Base-by-base conservation (phyloP, 2,888 invertebrate genomes). In the Anoplius nigerrimus region DNA sequence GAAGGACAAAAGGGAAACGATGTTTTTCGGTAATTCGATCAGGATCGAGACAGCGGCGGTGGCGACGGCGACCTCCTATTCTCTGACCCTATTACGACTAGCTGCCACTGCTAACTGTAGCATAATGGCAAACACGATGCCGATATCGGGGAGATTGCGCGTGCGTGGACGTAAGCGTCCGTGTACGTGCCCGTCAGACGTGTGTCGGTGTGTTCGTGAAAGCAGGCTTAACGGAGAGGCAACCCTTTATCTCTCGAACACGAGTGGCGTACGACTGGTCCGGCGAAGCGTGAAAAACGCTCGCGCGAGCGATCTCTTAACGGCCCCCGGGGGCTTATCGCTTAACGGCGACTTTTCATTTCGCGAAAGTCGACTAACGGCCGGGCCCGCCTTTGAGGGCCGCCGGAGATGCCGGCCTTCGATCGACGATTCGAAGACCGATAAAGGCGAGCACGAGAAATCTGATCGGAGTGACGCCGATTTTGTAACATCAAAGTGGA, bases 191-290 rank as follows among this genome's bases (percentile, higher is more conserved):
- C 34, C 6, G 51, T 69, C 66, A 66, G 66, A 71, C 66, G 74
- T 66, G 76, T 75, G 71, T 58, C 71, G 68, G 72, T 67, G 74
- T 71, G 77, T 75, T 75, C 69, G 73, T 69, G 73, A 76, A 76
- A 74, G 42, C 72, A 62, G 66, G 70, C 78, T 78, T 71, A 78
- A 71, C 74, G 69, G 74, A 69, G 71, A 74, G 74, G 72, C 70
- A 78, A 79, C 78, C 79, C 80, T 80, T 81, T 82, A 81, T 82
- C 79, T 80, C 72, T 66, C 75, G 71, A n/a, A 72, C 75, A 18
- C 48, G 67, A 73, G 74, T 69, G 72, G 68, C 73, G 73, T 75
- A 74, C 71, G 74, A 69, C 71, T 68, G 71, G 71, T 71, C 66
- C 80, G 76, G 74, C 79, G 66, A 55, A 55, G 5, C 24, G 34